Conservation (phyloP, 2,888 invertebrate genomes). For the Melieria picta region DNA sequence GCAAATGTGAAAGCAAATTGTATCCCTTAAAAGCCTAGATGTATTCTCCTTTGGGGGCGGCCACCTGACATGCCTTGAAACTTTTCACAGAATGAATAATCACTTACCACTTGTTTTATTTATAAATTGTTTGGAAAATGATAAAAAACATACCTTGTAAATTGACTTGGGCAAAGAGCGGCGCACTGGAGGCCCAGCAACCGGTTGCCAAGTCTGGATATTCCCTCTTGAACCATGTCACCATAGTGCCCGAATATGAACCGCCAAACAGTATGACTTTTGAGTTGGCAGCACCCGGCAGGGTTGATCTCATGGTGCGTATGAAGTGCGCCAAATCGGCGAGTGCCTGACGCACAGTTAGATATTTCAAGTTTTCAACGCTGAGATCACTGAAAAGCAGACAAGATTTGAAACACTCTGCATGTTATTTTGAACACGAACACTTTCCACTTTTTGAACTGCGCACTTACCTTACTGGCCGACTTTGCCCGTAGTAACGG, state of each 20-base stretch:
- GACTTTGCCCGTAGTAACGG: constrained; percentile 81
- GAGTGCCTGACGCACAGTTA: constrained; percentile 74
- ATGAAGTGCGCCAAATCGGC: constrained; percentile 76
- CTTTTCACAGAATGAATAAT: too few species aligned
- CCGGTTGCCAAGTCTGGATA: constrained; percentile 74
- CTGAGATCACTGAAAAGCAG: constrained; percentile 68
- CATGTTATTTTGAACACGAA: not conserved
- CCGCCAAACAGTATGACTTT: constrained; percentile 72
- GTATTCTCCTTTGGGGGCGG: too few species aligned
- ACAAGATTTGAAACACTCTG: not conserved
- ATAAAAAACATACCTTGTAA: constrained; percentile 65
- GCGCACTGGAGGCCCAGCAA: constrained; percentile 74
- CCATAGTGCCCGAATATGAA: constrained; percentile 77
- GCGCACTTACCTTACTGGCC: constrained; percentile 73
- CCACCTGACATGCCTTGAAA: too few species aligned
- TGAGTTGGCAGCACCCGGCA: constrained; percentile 60
- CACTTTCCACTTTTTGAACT: not conserved
- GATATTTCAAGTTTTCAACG: constrained; percentile 70
- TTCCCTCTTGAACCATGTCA: constrained; percentile 73
- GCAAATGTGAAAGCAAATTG: too few species aligned
- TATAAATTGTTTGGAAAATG: not conserved
- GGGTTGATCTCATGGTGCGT: constrained; percentile 63
- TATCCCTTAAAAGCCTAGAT: too few species aligned
- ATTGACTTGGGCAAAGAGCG: constrained; percentile 72
- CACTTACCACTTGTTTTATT: too few species aligned